A percentile compares a stretch with the other conserved stretches of the same genome.
These are phyloP conservation scores for Trypoxylus dichotomus DNA, from an alignment of 1,140 invertebrate genomes.

Conservation along the genomic window DNA sequence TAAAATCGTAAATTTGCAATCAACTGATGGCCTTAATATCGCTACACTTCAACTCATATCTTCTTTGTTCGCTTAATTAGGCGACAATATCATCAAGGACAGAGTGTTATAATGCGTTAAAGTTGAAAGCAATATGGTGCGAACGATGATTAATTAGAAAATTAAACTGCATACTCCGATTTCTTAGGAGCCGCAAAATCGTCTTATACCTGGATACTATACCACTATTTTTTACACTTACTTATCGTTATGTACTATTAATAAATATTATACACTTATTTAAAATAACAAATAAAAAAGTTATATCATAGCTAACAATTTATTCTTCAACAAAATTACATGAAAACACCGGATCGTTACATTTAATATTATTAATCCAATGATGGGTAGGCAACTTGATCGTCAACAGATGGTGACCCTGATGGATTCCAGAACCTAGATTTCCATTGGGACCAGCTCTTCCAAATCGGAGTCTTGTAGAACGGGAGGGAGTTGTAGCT, in stretches of 20 bases:
- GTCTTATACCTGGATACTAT: too few species aligned
- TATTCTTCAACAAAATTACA: conserved; percentile 7
- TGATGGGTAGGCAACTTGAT: not conserved
- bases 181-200: too few species aligned
- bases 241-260: too few species aligned
- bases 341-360: not conserved
- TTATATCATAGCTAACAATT: not conserved
- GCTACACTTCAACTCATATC: not conserved
- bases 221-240: too few species aligned
- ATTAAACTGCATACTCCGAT: too few species aligned
- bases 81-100: not conserved
- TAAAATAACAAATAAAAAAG: not conserved
- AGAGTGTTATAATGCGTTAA: not conserved
- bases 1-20: conserved; percentile 14
- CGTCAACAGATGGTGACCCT: not conserved
- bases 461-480: not conserved
- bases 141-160: too few species aligned
- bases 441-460: not conserved
- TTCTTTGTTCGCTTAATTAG: not conserved
- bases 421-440: not conserved
- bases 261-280: not conserved
- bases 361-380: not conserved
- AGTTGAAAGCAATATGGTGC: too few species aligned
- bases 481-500: not conserved
- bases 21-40: not conserved